phyloP scores from a whole-genome alignment of 2,797 vertebrate genomes.

The Rhincodon typus region DNA sequence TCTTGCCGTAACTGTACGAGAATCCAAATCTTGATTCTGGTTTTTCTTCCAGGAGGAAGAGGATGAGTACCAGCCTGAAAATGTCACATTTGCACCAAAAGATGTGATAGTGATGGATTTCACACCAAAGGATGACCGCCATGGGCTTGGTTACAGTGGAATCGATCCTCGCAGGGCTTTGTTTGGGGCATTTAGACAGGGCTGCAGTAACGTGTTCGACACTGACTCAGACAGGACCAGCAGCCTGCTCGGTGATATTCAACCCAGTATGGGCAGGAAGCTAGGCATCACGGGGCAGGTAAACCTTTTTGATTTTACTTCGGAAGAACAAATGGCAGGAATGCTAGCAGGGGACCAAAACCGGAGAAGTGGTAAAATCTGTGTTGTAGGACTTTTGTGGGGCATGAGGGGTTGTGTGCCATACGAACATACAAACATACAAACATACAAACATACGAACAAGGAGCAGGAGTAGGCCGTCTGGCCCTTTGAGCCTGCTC shows the following conservation, averaged over 20 bases:
- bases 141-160: constrained; percentile 81
- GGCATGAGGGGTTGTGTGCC: neutral
- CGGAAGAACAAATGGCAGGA: neutral
- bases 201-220: constrained; percentile 66
- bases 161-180: constrained; percentile 76
- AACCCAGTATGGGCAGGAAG: constrained; percentile 55
- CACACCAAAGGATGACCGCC: constrained; percentile 67
- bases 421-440: no score
- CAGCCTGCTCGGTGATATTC: constrained; percentile 60
- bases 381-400: neutral
- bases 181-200: constrained; percentile 52
- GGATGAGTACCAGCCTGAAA: constrained; percentile 75
- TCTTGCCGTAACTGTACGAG: neutral
- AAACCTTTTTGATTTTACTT: neutral
- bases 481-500: no score
- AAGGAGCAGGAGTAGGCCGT: no score
- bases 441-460: no score
- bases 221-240: constrained; percentile 56
- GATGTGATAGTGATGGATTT: constrained; percentile 81
- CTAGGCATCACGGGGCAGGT: constrained; percentile 84
- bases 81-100: constrained; percentile 87
- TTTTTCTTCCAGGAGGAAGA: constrained; percentile 61
- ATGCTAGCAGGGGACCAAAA: neutral
- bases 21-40: neutral
- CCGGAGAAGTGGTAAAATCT: neutral